Percentiles rank a stretch among this genome's conserved stretches.
phyloP scores from a whole-genome alignment of 2,113 vertebrate genomes.

The Semicossyphus pulcher region DNA sequence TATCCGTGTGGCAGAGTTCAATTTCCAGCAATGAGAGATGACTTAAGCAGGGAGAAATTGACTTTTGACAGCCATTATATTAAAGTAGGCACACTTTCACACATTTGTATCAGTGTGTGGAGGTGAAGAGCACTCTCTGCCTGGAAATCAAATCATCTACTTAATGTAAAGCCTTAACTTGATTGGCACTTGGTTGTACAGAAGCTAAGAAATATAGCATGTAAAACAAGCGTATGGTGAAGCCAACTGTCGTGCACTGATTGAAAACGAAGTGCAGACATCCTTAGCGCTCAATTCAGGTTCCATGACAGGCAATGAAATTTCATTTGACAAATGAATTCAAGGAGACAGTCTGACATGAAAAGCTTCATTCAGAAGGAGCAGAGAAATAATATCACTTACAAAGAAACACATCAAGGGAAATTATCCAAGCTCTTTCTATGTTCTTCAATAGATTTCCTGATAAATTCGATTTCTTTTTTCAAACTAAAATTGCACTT shows the following conservation, averaged over 20 bases:
- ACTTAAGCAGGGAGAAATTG: constrained; percentile 69
- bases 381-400: constrained; percentile 43
- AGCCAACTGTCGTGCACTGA: constrained; percentile 46
- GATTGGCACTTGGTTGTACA: constrained; percentile 62
- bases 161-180: constrained; percentile 65
- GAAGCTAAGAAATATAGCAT: constrained; percentile 39
- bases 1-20: constrained; percentile 58
- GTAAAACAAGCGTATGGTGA: constrained; percentile 52
- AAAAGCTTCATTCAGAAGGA: constrained; percentile 36
- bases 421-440: constrained; percentile 17
- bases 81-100: constrained; percentile 63
- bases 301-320: constrained; percentile 48
- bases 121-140: constrained; percentile 59
- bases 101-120: constrained; percentile 65
- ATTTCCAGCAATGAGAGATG: constrained; percentile 62
- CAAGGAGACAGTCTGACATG: constrained; percentile 36
- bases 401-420: constrained; percentile 43
- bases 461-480: not conserved
- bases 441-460: constrained; percentile 24
- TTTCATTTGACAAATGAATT: constrained; percentile 65
- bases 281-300: constrained; percentile 49
- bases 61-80: constrained; percentile 73
- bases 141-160: constrained; percentile 69
- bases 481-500: not conserved
- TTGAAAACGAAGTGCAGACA: constrained; percentile 42